Conservation (phyloP, 2,888 invertebrate species). For the Sarcophaga subvicina region DNA sequence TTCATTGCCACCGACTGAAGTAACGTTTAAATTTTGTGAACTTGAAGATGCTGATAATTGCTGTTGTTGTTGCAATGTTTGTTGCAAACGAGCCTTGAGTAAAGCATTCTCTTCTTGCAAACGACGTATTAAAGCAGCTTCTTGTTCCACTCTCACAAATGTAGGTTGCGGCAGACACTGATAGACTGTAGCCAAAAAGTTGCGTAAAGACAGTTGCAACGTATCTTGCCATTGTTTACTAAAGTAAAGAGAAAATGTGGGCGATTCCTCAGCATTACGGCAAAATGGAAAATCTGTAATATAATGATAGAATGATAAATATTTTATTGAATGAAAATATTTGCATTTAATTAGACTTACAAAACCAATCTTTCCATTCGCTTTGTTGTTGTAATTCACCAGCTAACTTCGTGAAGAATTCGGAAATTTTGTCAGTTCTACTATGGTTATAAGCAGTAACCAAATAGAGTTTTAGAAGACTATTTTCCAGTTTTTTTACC, state of each 20-base stretch:
- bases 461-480: constrained; percentile 93
- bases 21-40: constrained; percentile 69
- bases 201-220: constrained; percentile 93
- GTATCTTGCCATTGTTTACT: constrained; percentile 98
- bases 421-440: constrained; percentile 92
- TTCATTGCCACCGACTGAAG: constrained; percentile 43
- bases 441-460: constrained; percentile 92
- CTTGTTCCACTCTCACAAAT: constrained; percentile 92
- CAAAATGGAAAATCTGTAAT: constrained; percentile 94
- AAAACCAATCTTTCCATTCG: constrained; percentile 99
- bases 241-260: constrained; percentile 93
- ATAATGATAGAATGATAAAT: constrained; percentile 69
- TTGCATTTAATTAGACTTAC: constrained; percentile 84
- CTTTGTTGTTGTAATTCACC: constrained; percentile 92
- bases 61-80: constrained; percentile 76
- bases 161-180: constrained; percentile 94
- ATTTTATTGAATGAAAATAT: neutral
- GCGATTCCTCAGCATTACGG: constrained; percentile 95
- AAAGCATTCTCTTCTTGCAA: constrained; percentile 92
- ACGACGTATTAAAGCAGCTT: constrained; percentile 89
- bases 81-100: constrained; percentile 83
- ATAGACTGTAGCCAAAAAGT: constrained; percentile 94
- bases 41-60: constrained; percentile 68
- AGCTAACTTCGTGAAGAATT: constrained; percentile 94
- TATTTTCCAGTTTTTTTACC: constrained; percentile 92